Percentiles rank a stretch among this genome's conserved stretches.
These are phyloP conservation scores for Acleris literana DNA, from an alignment of 2,888 invertebrate genomes.

Conservation along the genomic window DNA sequence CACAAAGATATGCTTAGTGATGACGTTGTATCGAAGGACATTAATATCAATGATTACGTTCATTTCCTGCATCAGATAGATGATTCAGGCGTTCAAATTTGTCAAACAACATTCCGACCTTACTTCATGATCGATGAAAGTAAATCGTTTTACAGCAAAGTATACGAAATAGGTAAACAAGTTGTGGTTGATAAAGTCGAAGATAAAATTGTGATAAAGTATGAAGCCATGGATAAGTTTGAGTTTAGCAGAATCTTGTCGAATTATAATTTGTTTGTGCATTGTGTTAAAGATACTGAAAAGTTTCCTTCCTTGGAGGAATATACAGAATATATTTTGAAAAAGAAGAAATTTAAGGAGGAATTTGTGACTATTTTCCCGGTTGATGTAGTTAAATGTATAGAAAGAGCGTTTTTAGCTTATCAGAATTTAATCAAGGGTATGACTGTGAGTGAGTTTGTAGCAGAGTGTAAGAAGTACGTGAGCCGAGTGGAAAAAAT, in stretches of 20 bases:
- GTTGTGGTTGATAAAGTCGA: slow-evolving; percentile 42
- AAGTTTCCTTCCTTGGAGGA: slow-evolving; percentile 40
- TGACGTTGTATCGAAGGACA: slow-evolving; percentile 40
- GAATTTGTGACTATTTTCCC: slow-evolving; percentile 23
- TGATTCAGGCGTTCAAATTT: slow-evolving; percentile 38
- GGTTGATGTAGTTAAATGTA: slow-evolving; percentile 25
- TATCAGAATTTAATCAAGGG: slow-evolving; percentile 37
- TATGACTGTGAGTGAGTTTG: slow-evolving; percentile 40
- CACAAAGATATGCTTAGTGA: slow-evolving; percentile 47
- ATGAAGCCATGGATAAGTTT: slow-evolving; percentile 42
- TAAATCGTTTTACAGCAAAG: slow-evolving; percentile 48
- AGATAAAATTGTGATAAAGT: slow-evolving; percentile 38
- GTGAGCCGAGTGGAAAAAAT: slow-evolving; percentile 23
- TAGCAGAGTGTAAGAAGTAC: slow-evolving; percentile 38
- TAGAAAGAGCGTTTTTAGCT: slow-evolving; percentile 21
- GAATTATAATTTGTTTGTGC: slow-evolving; percentile 40
- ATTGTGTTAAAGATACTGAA: slow-evolving; percentile 37
- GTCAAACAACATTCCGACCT: slow-evolving; percentile 48
- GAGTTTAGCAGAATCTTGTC: slow-evolving; percentile 43
- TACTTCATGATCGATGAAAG: slow-evolving; percentile 45
- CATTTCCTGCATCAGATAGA: too few species aligned
- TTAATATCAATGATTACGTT: too few species aligned
- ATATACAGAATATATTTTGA: slow-evolving; percentile 39
- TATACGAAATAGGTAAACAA: slow-evolving; percentile 42
- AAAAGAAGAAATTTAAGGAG: slow-evolving; percentile 38